Percentiles rank a stretch among this genome's conserved stretches.
These are phyloP conservation scores for Callipepla squamata DNA, from an alignment of 2,113 vertebrate genomes.

Conservation along the genomic window DNA sequence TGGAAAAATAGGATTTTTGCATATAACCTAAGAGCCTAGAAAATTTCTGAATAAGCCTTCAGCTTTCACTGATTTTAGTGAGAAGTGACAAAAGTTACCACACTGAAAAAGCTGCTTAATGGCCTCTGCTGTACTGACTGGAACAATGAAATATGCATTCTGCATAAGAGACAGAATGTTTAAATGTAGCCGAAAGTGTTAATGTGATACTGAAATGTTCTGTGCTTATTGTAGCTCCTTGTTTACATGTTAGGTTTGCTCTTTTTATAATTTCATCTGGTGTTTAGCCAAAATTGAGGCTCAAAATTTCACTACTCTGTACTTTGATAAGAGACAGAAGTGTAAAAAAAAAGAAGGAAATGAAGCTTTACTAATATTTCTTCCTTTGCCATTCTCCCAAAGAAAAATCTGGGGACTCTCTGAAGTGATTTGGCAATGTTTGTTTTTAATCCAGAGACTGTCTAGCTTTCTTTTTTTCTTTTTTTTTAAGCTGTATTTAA, in stretches of 20 bases:
- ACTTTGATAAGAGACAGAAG: not conserved
- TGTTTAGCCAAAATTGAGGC: not conserved
- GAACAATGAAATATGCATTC: not conserved
- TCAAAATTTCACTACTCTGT: not conserved
- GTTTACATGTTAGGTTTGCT: not conserved
- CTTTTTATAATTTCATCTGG: not conserved
- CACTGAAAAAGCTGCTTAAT: not conserved
- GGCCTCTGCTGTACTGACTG: not conserved
- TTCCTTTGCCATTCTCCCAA: conserved; percentile 1
- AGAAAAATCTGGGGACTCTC: not conserved
- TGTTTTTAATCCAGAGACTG: not conserved
- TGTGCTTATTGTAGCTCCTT: not conserved
- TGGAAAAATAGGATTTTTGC: not conserved
- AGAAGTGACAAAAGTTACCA: not conserved
- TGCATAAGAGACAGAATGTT: not conserved
- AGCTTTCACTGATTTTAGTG: not conserved
- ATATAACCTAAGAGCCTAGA: not conserved
- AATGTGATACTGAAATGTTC: not conserved
- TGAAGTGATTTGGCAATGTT: not conserved
- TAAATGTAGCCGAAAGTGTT: not conserved
- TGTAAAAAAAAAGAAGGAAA: not conserved
- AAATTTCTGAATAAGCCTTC: not conserved
- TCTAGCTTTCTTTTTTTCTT: not conserved
- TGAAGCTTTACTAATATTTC: not conserved
- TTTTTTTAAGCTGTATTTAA: not conserved